These are phyloP conservation scores for Acanthurus leucopareius DNA, from an alignment of 2,797 vertebrate genomes.

Conservation along the genomic window DNA sequence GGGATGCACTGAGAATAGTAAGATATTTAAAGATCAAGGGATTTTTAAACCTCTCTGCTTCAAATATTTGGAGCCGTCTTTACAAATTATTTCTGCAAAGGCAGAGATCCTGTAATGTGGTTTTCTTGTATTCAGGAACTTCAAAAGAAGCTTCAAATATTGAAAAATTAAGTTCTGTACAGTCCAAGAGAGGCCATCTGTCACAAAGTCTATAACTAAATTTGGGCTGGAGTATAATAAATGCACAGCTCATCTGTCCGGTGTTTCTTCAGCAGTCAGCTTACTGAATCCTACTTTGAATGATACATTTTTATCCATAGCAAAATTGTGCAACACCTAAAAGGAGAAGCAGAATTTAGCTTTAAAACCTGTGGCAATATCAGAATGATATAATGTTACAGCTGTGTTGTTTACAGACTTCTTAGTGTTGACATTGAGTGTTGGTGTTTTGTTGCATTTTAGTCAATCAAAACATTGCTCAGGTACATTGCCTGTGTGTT, in stretches of 20 bases:
- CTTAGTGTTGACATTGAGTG: background rate
- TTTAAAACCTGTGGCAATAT: background rate
- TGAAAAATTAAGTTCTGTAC: no score
- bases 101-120: no score
- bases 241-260: background rate
- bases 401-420: background rate
- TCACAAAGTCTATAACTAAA: no score
- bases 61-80: no score
- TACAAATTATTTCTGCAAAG: no score
- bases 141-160: no score
- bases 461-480: background rate
- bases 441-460: background rate
- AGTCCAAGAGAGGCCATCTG: no score
- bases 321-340: background rate
- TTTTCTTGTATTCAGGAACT: no score
- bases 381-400: background rate
- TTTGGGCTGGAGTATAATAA: background rate
- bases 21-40: no score
- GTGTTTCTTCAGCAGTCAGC: background rate
- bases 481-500: background rate
- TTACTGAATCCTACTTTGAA: background rate
- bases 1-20: no score
- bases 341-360: background rate
- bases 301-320: background rate
- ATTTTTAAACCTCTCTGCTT: no score